Evolutionary conservation across 2,888 invertebrate species (phyloP), one percentile per base, ranked within the genome.

Genomic region (Mayetiola destructor): DNA sequence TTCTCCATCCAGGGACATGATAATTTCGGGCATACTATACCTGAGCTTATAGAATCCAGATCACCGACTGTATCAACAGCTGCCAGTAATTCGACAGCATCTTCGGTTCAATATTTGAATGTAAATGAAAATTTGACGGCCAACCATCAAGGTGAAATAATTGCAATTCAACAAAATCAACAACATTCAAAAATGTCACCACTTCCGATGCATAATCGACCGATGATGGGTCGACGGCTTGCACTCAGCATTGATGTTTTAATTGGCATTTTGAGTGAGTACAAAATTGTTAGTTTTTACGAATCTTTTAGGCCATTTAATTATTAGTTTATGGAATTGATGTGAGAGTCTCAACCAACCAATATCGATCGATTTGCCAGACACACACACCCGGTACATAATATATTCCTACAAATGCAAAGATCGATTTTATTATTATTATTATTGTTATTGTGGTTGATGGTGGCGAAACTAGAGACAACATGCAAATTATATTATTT

Each of bases 1-100:
- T 35, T 20, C 57, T 27, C 10, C 20, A 56, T 56, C n/a, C 56
- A 60, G 60, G 60, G 60, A 35, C 60, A 60, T 58, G 60, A 59
- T 40, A 60, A 60, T 35, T 57, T 60, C 56, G 60, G 58, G 16
- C 60, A 59, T 20, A 58, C 56, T 18, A 59, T 60, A 18, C 32
- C 60, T 5, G 57, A 60, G 35, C 21, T 56, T 6, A 16, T 53
- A 53, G 48, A 48, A 20, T 4, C n/a, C 3, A 48, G 16, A 5
- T 3, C 9, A 27, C n/a, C 27, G 14, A 48, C 27, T 5, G 48
- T 4, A n/a, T 27, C 48, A n/a, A 32, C 32, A 32, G 32, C 12
- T 9, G 8, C 32, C 12, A 30, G n/a, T 53, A 6, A 16, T 52
- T 32, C 8, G 8, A 32, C 32, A 32, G n/a, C n/a, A n/a, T n/a